Percentiles rank a stretch among this genome's conserved stretches.
Conservation (phyloP, 2,113 vertebrate genomes). For the Vanacampus margaritifer region DNA sequence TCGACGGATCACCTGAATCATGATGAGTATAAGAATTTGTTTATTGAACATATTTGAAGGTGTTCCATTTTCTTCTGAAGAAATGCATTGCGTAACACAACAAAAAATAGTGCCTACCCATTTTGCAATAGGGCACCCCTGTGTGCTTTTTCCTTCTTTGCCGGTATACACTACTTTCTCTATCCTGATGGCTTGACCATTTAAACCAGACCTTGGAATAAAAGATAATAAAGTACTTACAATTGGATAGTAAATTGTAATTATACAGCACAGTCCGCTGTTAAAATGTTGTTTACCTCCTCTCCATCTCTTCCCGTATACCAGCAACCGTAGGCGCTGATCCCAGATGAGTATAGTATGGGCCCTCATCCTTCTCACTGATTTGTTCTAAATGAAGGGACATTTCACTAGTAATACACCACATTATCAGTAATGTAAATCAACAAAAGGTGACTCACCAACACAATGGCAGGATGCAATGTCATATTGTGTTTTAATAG, state of each 20-base stretch:
- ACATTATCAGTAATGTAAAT: neutral
- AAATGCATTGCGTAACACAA: neutral
- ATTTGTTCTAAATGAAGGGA: slow-evolving; percentile 84
- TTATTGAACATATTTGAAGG: neutral
- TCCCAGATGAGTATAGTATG: slow-evolving; percentile 98
- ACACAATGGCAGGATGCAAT: slow-evolving; percentile 94
- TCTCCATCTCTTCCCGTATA: slow-evolving; percentile 93
- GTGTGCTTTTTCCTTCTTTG: slow-evolving; percentile 97
- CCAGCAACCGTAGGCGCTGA: slow-evolving; percentile 88
- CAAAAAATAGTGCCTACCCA: slow-evolving; percentile 79
- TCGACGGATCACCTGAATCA: slow-evolving; percentile 86
- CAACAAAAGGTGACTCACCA: slow-evolving; percentile 75
- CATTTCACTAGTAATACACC: slow-evolving; percentile 18
- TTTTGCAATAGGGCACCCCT: slow-evolving; percentile 98
- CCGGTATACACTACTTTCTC: slow-evolving; percentile 95
- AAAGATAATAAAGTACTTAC: slow-evolving; percentile 14
- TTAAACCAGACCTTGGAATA: slow-evolving; percentile 83
- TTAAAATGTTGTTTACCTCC: slow-evolving; percentile 80
- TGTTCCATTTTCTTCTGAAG: neutral
- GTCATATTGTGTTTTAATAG: slow-evolving; percentile 95
- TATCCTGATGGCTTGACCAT: slow-evolving; percentile 90
- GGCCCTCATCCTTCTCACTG: slow-evolving; percentile 97
- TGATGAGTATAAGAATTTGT: neutral
- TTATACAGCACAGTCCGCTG: slow-evolving; percentile 31
- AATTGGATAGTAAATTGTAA: neutral